Conservation (phyloP, 2,888 invertebrate species). For the Megastigmus dorsalis region DNA sequence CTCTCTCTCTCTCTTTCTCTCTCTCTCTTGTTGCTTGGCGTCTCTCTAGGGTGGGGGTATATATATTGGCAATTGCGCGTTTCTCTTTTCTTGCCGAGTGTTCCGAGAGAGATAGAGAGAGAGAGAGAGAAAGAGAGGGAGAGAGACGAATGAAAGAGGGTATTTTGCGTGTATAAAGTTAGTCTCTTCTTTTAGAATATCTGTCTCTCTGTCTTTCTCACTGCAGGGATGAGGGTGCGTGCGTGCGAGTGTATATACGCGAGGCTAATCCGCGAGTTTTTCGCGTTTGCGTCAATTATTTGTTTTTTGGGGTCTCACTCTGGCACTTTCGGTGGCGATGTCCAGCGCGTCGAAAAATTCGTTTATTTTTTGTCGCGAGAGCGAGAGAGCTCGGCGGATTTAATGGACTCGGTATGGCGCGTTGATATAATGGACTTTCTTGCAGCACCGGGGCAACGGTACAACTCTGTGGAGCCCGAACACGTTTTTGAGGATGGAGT, state of each 20-base stretch:
- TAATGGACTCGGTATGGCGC: background rate
- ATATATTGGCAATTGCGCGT: constrained; percentile 43
- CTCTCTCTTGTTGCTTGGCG: no score
- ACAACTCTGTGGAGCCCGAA: no score
- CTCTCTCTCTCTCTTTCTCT: background rate
- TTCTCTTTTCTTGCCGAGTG: constrained; percentile 24
- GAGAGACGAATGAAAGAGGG: no score
- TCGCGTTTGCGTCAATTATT: background rate
- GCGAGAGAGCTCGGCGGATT: no score
- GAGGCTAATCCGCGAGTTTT: background rate
- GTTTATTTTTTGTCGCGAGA: background rate
- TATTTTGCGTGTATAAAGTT: constrained; percentile 42
- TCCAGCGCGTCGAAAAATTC: background rate
- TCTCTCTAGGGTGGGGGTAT: background rate
- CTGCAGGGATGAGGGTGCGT: background rate
- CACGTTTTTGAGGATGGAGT: no score
- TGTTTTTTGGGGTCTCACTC: background rate
- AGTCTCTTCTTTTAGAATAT: constrained; percentile 36
- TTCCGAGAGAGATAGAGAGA: background rate
- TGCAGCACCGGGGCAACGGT: no score
- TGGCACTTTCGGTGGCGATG: background rate
- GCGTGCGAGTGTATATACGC: background rate
- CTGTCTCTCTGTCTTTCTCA: no score
- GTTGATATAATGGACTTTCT: no score
- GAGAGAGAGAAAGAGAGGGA: background rate